Conservation (phyloP, 2,888 invertebrate species). For the Odontothrips loti region DNA sequence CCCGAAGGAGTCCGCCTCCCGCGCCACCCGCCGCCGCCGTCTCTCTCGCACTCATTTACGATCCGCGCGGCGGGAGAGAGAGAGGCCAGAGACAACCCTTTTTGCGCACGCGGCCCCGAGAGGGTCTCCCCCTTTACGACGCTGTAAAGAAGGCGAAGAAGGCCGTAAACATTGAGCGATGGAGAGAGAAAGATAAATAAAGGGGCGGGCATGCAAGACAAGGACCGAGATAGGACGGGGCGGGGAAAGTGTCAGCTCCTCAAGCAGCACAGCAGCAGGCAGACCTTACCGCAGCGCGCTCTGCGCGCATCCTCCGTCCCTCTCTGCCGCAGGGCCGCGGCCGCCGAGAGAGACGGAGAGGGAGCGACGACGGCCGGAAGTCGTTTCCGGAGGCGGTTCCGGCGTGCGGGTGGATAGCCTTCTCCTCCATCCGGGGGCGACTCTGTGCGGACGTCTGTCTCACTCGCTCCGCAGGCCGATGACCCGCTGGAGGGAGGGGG, state of each 20-base stretch:
- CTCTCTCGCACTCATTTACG: not conserved
- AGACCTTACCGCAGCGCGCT: not conserved
- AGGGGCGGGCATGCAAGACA: not conserved
- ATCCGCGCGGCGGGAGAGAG: not conserved
- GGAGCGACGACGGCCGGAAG: too few species aligned
- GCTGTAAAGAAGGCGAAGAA: constrained; percentile 17
- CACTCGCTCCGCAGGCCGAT: too few species aligned
- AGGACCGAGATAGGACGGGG: not conserved
- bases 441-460: too few species aligned
- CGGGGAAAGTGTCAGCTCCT: constrained; percentile 16
- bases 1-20: not conserved
- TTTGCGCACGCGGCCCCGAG: not conserved
- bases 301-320: not conserved
- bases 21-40: not conserved
- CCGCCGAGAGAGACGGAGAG: too few species aligned
- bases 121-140: not conserved
- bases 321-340: not conserved
- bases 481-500: too few species aligned
- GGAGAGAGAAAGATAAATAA: not conserved
- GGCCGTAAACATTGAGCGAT: constrained; percentile 24
- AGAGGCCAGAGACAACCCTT: not conserved
- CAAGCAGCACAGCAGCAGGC: not conserved
- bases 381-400: too few species aligned
- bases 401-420: too few species aligned
- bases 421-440: too few species aligned